Evolutionary conservation across 2,113 vertebrate species (phyloP), one percentile per base, ranked within the genome.

Genomic region (Chamaetylas fuelleborni): DNA sequence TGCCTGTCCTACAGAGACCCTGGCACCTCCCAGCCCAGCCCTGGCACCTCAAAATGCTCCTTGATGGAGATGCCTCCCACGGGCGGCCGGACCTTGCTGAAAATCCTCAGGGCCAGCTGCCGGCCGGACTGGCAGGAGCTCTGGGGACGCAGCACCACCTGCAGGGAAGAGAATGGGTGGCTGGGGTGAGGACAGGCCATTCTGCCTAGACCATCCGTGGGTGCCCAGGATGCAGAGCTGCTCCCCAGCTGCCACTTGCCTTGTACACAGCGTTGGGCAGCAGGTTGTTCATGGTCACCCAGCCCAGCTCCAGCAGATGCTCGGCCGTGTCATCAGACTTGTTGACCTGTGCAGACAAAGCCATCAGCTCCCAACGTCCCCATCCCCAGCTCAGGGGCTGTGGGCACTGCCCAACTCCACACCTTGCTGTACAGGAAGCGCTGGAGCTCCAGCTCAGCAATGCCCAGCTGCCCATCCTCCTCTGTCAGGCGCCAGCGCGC

Each of bases 371-470:
- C 9, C 1, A 5, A 8, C 0, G 2, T 33, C n/a, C 80, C 33
- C 0, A 1, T 18, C 24, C n/a, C 40, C 8, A 3, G 69, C 29
- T 67, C 14, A 4, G 40, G 26, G 29, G 38, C 57, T 40, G 22
- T 2, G 8, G 45, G 57, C 38, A 61, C 34, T 2, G 0, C 19
- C 14, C 28, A 8, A 3, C 53, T 51, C 18, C 0, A 73, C 96
- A 99, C 99, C 99, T 99, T 99, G 97, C 99, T 99, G 95, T 99
- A 99, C 95, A 99, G 99, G 92, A 99, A 99, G 65, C 99, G 98
- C 94, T 99, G 99, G 62, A 99, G 98, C 96, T 99, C 99, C 81
- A 99, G 98, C 97, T 99, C 99, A 1, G 99, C 99, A 10, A 99
- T 99, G 93, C 99, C 99, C 51, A 99, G 98, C 97, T 99, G 99